These are phyloP conservation scores for Crocuta crocuta DNA, from an alignment of 2,113 vertebrate species.

Conservation along the genomic window DNA sequence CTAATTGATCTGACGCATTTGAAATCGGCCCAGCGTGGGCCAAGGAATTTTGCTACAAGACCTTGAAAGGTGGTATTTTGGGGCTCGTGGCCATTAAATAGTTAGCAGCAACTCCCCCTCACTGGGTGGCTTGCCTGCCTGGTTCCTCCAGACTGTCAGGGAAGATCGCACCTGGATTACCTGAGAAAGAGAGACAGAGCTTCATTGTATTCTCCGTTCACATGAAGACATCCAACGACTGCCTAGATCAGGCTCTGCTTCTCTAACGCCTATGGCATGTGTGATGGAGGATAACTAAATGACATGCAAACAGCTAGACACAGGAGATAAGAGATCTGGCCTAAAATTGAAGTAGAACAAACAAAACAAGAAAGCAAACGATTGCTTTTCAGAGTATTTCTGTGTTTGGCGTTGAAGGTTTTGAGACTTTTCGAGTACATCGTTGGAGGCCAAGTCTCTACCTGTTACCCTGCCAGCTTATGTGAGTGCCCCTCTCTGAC, in stretches of 20 bases:
- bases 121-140: background rate
- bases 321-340: background rate
- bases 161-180: slow-evolving; percentile 23
- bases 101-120: background rate
- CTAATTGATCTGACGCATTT: background rate
- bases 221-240: slow-evolving; percentile 62
- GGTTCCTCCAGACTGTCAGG: background rate
- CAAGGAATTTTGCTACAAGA: background rate
- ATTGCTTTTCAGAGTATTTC: background rate
- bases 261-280: slow-evolving; percentile 50
- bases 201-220: slow-evolving; percentile 69
- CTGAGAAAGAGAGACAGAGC: slow-evolving; percentile 54
- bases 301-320: slow-evolving; percentile 57
- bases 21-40: background rate
- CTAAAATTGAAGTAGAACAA: background rate
- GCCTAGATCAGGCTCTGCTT: slow-evolving; percentile 60
- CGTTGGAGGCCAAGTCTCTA: background rate
- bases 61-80: background rate
- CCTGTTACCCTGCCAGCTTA: background rate
- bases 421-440: background rate
- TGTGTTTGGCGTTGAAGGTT: background rate
- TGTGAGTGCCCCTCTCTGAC: background rate
- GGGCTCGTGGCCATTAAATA: background rate
- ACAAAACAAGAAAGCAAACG: background rate
- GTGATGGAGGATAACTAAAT: background rate